Percentiles rank a stretch among this genome's conserved stretches.
These are phyloP conservation scores for Geophilus truncorum DNA, from an alignment of 2,888 invertebrate species.

Conservation along the genomic window DNA sequence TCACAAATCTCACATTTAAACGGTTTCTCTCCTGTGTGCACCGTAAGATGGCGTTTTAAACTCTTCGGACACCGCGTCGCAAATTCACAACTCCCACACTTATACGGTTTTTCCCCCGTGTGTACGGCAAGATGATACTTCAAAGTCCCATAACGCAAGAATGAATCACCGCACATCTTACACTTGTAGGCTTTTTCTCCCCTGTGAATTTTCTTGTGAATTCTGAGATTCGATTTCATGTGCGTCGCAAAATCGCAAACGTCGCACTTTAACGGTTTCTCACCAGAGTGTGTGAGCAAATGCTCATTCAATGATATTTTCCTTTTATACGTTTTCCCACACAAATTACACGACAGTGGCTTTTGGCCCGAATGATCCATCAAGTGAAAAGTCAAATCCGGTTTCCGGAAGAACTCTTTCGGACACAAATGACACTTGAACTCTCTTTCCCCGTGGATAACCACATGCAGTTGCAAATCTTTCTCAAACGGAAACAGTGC, in stretches of 20 bases:
- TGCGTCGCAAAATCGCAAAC: not conserved
- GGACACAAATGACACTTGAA: not conserved
- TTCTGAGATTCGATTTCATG: not conserved
- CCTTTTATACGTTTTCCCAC: not conserved
- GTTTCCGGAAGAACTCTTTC: no score
- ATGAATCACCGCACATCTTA: not conserved
- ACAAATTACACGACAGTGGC: not conserved
- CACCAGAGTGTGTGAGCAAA: not conserved
- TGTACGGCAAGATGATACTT: not conserved
- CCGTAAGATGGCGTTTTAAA: not conserved
- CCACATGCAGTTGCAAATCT: not conserved
- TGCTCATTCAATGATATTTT: not conserved
- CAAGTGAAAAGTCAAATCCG: not conserved
- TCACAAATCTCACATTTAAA: not conserved
- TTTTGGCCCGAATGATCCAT: not conserved
- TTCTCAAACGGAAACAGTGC: not conserved
- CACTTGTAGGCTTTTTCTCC: not conserved
- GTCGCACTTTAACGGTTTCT: not conserved
- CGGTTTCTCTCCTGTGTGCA: not conserved
- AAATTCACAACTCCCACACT: not conserved
- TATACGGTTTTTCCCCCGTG: not conserved
- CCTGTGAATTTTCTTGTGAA: not conserved
- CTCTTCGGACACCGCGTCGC: not conserved
- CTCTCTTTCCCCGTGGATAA: not conserved
- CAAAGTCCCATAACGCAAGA: not conserved